Evolutionary conservation across 2,888 invertebrate genomes (phyloP), one percentile per base, ranked within the genome.

Genomic region (Chelonus formosanus): DNA sequence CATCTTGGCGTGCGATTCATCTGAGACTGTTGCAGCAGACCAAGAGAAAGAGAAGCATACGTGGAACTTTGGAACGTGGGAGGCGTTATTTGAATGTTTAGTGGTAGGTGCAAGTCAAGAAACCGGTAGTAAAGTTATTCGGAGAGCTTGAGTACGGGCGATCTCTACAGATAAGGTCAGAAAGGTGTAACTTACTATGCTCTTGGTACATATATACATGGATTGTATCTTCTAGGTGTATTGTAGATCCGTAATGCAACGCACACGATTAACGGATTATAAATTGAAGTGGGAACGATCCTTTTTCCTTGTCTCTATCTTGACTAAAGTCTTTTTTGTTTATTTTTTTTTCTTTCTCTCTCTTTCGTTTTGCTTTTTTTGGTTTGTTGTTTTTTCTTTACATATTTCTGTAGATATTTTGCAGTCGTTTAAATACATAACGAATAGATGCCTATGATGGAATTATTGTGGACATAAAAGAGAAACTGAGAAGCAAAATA

Each of bases 71-170:
- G 69, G 64, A 69, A 69, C 70, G 70, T 70, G 65, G 71, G 68
- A 71, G 69, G 70, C 65, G 75, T 77, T 80, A 80, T 79, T 80
- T 77, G 77, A 78, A 79, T 77, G 78, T 78, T 81, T 80, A 80
- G 79, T 76, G 76, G 78, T 73, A 70, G 78, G 71, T 74, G 74
- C 76, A 73, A 76, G 75, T 73, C 73, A 70, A 77, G 78, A 79
- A 82, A 80, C 81, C 79, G 81, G 83, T 82, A 83, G 83, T 83
- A 82, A 83, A 83, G 80, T 81, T 80, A 81, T 80, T 80, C 78
- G 78, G 74, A 75, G 78, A 77, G 70, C 69, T 59, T 61, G 76
- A 77, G 74, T 74, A 74, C 75, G 74, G 72, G 71, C 79, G 82
- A 83, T 82, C 79, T 77, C 76, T 72, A 74, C 74, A 75, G 82